Evolutionary conservation across 2,113 vertebrate species (phyloP), one percentile per base, ranked within the genome.

Genomic region (Sceloporus undulatus): DNA sequence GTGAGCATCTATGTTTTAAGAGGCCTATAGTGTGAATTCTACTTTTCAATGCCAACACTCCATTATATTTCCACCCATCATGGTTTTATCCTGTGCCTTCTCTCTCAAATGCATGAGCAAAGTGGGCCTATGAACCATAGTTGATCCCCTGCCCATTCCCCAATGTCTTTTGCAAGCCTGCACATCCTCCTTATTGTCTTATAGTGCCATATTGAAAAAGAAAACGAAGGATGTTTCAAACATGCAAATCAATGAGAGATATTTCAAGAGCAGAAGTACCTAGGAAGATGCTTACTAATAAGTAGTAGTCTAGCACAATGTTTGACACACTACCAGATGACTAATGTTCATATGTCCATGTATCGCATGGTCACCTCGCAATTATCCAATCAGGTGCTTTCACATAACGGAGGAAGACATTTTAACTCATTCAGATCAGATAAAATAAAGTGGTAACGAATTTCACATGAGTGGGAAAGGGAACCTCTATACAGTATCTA

Each of bases 391-490:
- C 70, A 73, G 29, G 29, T 73, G 25, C 29, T 73, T 7, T 13
- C 70, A 73, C 16, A 18, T 75, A 40, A 40, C 6, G 4, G 18
- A 75, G 38, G 16, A 40, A 40, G 3, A 21, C 73, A 75, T 40
- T 38, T 38, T 75, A 9, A 21, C 16, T 75, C 16, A 38, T 75
- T 75, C 34, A 75, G 34, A 40, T 40, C 16, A 21, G 34, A 75
- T 16, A 7, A 56, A 81, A 34, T 2, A 56, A 40, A 25, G 9
- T 40, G 19, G 11, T 9, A 9, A 89, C 79, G 79, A 89, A 59
- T 85, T 91, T 81, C 52, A 7, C 62, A 29, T 84, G 89, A 14
- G 18, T 59, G 76, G 79, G 68, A 2, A 25, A 38, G 62, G 90
- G 13, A 62, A 90, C 85, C 77, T 59, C 14, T 80, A 11, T 48